These are phyloP conservation scores for Rhabdomys dilectus DNA, from an alignment of 2,113 vertebrate species.

Conservation along the genomic window DNA sequence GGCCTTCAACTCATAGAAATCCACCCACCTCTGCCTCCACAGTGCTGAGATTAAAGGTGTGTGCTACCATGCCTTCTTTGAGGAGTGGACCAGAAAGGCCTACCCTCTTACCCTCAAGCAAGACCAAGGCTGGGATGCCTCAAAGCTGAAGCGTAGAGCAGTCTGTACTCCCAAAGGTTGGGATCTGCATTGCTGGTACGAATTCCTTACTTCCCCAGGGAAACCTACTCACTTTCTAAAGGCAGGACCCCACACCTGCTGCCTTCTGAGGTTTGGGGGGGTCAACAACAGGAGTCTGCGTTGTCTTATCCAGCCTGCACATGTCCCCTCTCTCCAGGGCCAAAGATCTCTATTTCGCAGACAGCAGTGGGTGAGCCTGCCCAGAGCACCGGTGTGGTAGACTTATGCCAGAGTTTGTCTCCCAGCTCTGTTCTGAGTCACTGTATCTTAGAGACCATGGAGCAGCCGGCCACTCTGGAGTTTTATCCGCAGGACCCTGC, in stretches of 20 bases:
- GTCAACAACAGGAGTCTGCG: not conserved
- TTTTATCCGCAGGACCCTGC: not conserved
- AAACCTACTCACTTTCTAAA: too few species aligned
- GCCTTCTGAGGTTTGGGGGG: not conserved
- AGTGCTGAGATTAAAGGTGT: not conserved
- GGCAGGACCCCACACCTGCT: fast-evolving
- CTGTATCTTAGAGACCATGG: not conserved
- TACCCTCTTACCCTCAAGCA: too few species aligned
- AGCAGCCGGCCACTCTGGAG: not conserved
- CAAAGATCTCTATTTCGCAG: not conserved
- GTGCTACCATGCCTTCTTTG: not conserved
- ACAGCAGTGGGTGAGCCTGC: not conserved
- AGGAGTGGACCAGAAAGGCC: not conserved
- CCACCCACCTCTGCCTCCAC: not conserved
- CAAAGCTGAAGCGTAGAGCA: not conserved
- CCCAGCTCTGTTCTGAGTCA: not conserved
- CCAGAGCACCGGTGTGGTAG: not conserved
- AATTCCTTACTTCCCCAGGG: not conserved
- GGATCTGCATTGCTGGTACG: not conserved
- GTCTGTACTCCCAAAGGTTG: not conserved
- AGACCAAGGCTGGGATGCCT: not conserved
- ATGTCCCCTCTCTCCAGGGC: not conserved
- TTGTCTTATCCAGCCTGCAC: fast-evolving
- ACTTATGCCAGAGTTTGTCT: not conserved
- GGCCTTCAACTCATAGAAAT: not conserved